Evolutionary conservation across 37 sponge, comb jelly and placozoan species (phyloP).

Genomic region (Geodia barretti): DNA sequence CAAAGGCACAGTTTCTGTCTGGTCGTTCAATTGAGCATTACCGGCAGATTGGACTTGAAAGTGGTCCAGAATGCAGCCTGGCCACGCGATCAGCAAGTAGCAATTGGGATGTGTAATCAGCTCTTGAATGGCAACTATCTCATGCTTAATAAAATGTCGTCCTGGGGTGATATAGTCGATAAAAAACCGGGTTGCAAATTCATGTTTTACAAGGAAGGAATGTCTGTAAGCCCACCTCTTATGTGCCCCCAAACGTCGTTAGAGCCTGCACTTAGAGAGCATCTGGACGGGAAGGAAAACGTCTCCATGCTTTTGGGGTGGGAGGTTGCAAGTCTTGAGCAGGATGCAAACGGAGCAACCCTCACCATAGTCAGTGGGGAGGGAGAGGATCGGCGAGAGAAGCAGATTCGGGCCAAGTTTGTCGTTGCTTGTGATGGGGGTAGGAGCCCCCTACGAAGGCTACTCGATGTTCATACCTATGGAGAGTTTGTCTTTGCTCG

Average conservation of each 20-base stretch:
- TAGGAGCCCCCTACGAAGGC: slow-evolving; percentile 51
- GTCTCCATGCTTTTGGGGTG: slow-evolving; percentile 53
- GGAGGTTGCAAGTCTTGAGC: slow-evolving; percentile 27
- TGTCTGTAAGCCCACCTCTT: slow-evolving; percentile 22
- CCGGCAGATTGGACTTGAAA: slow-evolving; percentile 56
- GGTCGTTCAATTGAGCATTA: slow-evolving; percentile 77
- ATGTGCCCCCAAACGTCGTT: slow-evolving; percentile 55
- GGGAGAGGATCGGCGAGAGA: slow-evolving; percentile 14
- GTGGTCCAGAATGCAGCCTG: slow-evolving; percentile 34
- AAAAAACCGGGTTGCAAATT: slow-evolving; percentile 10
- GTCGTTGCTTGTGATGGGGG: slow-evolving; percentile 77
- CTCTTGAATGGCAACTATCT: slow-evolving; percentile 1
- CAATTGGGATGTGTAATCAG: not conserved
- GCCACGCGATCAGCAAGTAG: slow-evolving; percentile 43
- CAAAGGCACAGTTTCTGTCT: slow-evolving; percentile 56
- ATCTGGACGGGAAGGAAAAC: slow-evolving; percentile 18
- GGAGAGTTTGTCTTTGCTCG: slow-evolving; percentile 64
- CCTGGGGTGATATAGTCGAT: slow-evolving; percentile 63
- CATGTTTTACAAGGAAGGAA: slow-evolving; percentile 34
- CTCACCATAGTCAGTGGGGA: not conserved
- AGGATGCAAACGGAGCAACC: slow-evolving; percentile 63
- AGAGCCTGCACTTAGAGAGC: slow-evolving; percentile 66
- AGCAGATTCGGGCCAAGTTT: slow-evolving; percentile 46
- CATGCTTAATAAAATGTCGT: slow-evolving; percentile 20
- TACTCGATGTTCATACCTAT: slow-evolving; percentile 51